These are phyloP conservation scores for Maccullochella peelii DNA, from an alignment of 2,113 vertebrate species.

Conservation along the genomic window DNA sequence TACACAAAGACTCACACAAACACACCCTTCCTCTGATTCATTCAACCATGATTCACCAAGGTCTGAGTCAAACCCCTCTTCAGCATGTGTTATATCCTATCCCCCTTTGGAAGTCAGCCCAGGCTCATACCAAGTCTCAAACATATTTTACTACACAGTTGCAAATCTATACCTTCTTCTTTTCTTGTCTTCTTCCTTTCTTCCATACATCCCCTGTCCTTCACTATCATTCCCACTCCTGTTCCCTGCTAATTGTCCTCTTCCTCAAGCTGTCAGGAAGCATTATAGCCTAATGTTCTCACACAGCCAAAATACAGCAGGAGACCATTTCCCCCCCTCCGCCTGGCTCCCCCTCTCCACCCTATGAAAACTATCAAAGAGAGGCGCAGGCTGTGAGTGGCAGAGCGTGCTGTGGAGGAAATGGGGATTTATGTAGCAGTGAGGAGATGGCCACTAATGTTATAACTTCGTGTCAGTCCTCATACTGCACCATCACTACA, in stretches of 20 bases:
- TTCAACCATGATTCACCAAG: constrained; percentile 47
- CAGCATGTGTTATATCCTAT: background rate
- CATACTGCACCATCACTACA: constrained; percentile 47
- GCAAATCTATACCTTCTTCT: constrained; percentile 20
- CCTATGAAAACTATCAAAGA: constrained; percentile 70
- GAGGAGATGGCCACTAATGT: constrained; percentile 62
- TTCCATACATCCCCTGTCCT: constrained; percentile 20
- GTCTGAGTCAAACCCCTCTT: constrained; percentile 13
- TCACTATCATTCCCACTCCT: constrained; percentile 39
- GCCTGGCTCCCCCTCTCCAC: constrained; percentile 30
- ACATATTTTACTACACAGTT: constrained; percentile 16
- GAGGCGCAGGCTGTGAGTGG: constrained; percentile 64
- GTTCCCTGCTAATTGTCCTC: constrained; percentile 74
- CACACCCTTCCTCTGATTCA: constrained; percentile 59
- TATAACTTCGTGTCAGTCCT: constrained; percentile 60
- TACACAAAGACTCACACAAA: constrained; percentile 23
- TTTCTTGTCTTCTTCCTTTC: constrained; percentile 6
- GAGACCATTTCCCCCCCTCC: constrained; percentile 47
- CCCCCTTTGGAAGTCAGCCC: constrained; percentile 9
- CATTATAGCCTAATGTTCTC: constrained; percentile 71
- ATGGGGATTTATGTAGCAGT: constrained; percentile 75
- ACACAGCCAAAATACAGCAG: constrained; percentile 73
- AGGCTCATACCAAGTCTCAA: constrained; percentile 13
- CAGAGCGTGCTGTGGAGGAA: constrained; percentile 77
- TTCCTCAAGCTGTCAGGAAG: constrained; percentile 78